These are phyloP conservation scores for Vidua macroura DNA, from an alignment of 2,113 vertebrate species.

Conservation along the genomic window DNA sequence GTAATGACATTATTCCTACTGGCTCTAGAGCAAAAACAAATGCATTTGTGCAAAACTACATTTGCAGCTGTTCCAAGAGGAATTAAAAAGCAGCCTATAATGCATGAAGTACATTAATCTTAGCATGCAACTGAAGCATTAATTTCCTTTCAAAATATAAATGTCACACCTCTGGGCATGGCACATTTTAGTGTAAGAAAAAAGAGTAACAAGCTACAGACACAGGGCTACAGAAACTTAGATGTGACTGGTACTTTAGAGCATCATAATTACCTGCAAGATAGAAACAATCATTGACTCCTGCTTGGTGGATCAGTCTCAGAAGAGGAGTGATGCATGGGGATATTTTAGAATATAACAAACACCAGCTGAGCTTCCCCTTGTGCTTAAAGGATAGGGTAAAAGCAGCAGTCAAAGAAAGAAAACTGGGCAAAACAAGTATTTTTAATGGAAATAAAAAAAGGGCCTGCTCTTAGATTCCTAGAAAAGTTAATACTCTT, in stretches of 20 bases:
- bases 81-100: slow-evolving; percentile 21
- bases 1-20: background rate
- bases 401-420: background rate
- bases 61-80: background rate
- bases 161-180: background rate
- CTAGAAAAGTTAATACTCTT: background rate
- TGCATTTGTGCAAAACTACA: slow-evolving; percentile 19
- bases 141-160: slow-evolving; percentile 2
- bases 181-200: background rate
- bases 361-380: background rate
- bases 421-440: background rate
- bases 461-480: background rate
- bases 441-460: background rate
- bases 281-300: background rate
- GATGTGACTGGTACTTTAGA: background rate
- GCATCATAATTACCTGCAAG: background rate
- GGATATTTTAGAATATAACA: background rate
- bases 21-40: background rate
- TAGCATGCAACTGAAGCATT: background rate
- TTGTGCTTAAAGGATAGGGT: background rate
- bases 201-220: background rate
- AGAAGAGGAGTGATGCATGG: background rate
- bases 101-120: slow-evolving; percentile 6
- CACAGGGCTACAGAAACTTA: background rate
- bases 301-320: background rate